Evolutionary conservation across 2,888 invertebrate species (phyloP).

Genomic region (Hydriomena furcata): DNA sequence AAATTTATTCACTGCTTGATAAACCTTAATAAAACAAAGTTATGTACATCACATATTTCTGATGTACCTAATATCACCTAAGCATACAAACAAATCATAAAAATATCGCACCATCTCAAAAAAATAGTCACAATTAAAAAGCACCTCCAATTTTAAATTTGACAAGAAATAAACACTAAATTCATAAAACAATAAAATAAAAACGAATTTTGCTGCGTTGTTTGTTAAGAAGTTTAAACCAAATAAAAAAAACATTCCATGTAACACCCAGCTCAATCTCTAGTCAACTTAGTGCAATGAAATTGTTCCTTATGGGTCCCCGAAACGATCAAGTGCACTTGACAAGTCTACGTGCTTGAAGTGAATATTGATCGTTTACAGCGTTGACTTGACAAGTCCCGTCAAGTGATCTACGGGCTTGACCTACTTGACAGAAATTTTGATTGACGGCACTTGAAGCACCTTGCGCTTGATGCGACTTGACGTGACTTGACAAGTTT

Average conservation of each 20-base stretch:
- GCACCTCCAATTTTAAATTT: conserved; percentile 65
- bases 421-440: no score
- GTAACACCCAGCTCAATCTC: not conserved
- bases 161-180: conserved; percentile 47
- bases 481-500: no score
- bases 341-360: no score
- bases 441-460: no score
- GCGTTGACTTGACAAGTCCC: no score
- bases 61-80: conserved; percentile 36
- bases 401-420: no score
- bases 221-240: not conserved
- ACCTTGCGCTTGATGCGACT: no score
- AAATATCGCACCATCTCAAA: conserved; percentile 66
- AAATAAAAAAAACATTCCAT: conserved; percentile 1
- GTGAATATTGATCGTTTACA: no score
- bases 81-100: conserved; percentile 51
- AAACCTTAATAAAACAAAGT: conserved; percentile 13
- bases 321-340: no score
- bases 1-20: conserved; percentile 29
- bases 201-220: conserved; percentile 9
- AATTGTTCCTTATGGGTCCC: no score
- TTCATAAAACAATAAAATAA: conserved; percentile 21
- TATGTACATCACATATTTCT: conserved; percentile 18
- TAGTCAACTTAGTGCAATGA: no score
- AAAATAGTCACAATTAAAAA: conserved; percentile 58